phyloP scores from a whole-genome alignment of 92 coral and sea anemone genomes.

The Galaxea fascicularis region DNA sequence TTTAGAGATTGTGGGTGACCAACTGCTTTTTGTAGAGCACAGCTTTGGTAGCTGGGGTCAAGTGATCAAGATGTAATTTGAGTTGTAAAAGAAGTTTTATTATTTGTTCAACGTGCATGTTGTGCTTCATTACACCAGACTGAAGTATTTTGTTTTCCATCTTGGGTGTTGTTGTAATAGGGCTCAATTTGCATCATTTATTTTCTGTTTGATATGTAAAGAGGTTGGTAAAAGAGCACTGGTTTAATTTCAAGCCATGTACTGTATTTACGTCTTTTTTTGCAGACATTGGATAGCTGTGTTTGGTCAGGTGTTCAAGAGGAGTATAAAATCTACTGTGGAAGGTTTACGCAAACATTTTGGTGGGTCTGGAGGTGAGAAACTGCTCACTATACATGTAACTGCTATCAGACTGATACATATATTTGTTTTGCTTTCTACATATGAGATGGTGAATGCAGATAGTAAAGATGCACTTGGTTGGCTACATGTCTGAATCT shows the following conservation, averaged over 20 bases:
- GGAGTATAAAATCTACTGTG: constrained; percentile 67
- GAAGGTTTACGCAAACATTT: constrained; percentile 82
- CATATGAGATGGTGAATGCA: neutral
- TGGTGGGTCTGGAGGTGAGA: constrained; percentile 78
- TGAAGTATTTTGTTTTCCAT: too few species aligned
- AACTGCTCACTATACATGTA: neutral
- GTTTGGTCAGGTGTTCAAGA: constrained; percentile 87
- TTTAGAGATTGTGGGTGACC: too few species aligned
- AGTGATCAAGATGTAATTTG: too few species aligned
- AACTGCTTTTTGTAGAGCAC: too few species aligned
- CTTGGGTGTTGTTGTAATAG: too few species aligned
- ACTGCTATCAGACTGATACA: neutral
- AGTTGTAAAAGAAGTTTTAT: too few species aligned
- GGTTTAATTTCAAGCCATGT: neutral
- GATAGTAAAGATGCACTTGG: too few species aligned
- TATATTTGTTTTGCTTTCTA: neutral
- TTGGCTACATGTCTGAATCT: too few species aligned
- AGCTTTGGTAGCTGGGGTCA: too few species aligned
- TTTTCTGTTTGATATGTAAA: neutral
- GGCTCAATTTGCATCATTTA: too few species aligned
- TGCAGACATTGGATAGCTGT: constrained; percentile 95
- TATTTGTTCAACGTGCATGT: too few species aligned
- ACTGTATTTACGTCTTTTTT: neutral
- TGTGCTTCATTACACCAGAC: too few species aligned
- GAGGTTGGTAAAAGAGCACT: neutral